Evolutionary conservation across 2,113 vertebrate species (phyloP).

Genomic region (Anolis carolinensis): DNA sequence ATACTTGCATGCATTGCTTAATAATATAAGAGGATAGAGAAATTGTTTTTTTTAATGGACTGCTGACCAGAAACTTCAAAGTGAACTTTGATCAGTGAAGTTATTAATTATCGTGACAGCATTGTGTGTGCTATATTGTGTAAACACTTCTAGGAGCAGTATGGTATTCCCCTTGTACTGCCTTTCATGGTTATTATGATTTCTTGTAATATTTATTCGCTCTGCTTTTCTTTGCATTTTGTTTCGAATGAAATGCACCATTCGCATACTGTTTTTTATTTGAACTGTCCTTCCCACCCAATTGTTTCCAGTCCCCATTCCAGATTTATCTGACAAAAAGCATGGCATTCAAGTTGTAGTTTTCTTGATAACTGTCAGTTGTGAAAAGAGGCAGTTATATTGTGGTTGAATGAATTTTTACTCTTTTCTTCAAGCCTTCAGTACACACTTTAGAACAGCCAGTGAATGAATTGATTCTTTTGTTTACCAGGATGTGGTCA

Average conservation of each 20-base stretch:
- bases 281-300: too few relatives aligned
- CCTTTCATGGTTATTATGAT: neutral
- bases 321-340: neutral
- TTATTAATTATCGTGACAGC: slow-evolving; percentile 5
- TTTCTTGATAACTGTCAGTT: neutral
- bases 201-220: neutral
- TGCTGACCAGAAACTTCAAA: slow-evolving; percentile 5
- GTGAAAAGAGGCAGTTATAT: neutral
- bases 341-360: neutral
- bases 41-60: neutral
- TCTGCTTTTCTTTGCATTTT: neutral
- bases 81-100: slow-evolving; percentile 11
- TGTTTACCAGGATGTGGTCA: neutral
- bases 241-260: neutral
- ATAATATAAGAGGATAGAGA: neutral
- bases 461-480: neutral
- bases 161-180: neutral
- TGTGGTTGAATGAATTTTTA: neutral
- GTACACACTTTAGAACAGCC: neutral
- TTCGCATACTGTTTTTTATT: too few relatives aligned
- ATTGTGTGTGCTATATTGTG: neutral
- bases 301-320: neutral
- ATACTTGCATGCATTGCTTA: neutral
- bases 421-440: neutral
- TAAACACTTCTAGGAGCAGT: neutral